Conservation (phyloP, 2,888 invertebrate genomes). For the Epistrophella euchroma region DNA sequence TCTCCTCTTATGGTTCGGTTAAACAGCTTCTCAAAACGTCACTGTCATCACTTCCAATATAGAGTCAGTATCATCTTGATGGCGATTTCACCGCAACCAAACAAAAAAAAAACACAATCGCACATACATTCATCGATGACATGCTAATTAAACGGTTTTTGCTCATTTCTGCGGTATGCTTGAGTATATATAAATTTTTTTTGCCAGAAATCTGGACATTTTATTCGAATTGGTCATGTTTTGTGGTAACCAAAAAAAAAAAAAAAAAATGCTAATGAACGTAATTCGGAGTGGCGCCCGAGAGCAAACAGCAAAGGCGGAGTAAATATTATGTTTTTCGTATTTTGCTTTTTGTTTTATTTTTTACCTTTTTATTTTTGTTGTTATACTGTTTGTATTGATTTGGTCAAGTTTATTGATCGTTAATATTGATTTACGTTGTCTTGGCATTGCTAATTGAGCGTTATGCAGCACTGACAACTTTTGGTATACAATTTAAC, state of each 20-base stretch:
- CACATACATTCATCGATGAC: slow-evolving; percentile 55
- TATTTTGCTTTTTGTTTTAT: slow-evolving; percentile 22
- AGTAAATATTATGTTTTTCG: slow-evolving; percentile 63
- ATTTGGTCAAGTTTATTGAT: slow-evolving; percentile 63
- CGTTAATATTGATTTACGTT: slow-evolving; percentile 65
- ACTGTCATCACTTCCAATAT: slow-evolving; percentile 19
- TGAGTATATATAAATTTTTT: slow-evolving; percentile 13
- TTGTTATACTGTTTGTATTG: slow-evolving; percentile 1
- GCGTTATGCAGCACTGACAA: slow-evolving; percentile 59
- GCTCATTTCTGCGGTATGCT: slow-evolving; percentile 28
- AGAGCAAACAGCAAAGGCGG: slow-evolving; percentile 67
- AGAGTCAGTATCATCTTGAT: slow-evolving; percentile 25
- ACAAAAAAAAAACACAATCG: background rate
- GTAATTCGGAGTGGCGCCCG: slow-evolving; percentile 63
- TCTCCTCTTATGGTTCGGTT: background rate
- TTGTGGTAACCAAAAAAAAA: slow-evolving; percentile 31
- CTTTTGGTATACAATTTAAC: slow-evolving; percentile 32
- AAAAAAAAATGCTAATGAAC: slow-evolving; percentile 55
- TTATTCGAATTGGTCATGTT: slow-evolving; percentile 47
- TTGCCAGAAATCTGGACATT: slow-evolving; percentile 45
- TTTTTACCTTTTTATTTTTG: background rate
- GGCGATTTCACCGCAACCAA: slow-evolving; percentile 33
- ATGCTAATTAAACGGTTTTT: slow-evolving; percentile 64
- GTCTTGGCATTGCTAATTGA: slow-evolving; percentile 58
- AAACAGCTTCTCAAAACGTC: slow-evolving; percentile 24